Evolutionary conservation across 2,113 vertebrate genomes (phyloP), one percentile per base, ranked within the genome.

Genomic region (Isurus oxyrinchus): DNA sequence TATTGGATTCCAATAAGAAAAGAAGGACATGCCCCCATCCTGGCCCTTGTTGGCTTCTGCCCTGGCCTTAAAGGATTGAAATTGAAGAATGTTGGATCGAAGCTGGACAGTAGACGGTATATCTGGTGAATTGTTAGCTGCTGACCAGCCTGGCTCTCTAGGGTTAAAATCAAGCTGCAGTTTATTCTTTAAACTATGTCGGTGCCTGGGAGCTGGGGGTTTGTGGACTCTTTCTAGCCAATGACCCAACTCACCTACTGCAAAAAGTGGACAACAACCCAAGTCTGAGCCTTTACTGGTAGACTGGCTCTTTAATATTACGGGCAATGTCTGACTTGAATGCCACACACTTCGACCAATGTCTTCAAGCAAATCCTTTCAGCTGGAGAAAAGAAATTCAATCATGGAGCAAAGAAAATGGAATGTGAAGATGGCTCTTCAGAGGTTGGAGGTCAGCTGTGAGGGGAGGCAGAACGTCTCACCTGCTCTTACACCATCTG

Each of bases 341-440:
- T 21, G 40, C 81, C 81, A 84, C 5, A 2, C 81, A 44, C 40
- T 84, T 84, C 19, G 16, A 84, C 81, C 81, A 49, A 21, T 84
- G 81, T 23, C 81, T 84, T 84, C 40, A 84, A 84, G 16, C 81
- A 84, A 44, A 23, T 44, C 40, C 81, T 84, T 84, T 49, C 40
- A 84, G 40, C 40, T 49, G 81, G 81, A 84, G 81, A 49, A 44
- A 49, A 84, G 81, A 84, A 84, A 84, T 49, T 49, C 81, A 84
- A 84, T 84, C 40, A 44, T 49, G 40, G 81, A 44, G 81, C n/a
- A 1, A 84, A 21, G 81, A 84, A 44, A 63, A 40, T 63, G 57
- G 90, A 94, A 61, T 94, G 63, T 21, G n/a, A 40, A 94, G 90
- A 94, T 63, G 59, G 59, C 61, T 94, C 59, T 94, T 94, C 16